phyloP scores from a whole-genome alignment of 2,797 vertebrate species.

The Enoplosus armatus region DNA sequence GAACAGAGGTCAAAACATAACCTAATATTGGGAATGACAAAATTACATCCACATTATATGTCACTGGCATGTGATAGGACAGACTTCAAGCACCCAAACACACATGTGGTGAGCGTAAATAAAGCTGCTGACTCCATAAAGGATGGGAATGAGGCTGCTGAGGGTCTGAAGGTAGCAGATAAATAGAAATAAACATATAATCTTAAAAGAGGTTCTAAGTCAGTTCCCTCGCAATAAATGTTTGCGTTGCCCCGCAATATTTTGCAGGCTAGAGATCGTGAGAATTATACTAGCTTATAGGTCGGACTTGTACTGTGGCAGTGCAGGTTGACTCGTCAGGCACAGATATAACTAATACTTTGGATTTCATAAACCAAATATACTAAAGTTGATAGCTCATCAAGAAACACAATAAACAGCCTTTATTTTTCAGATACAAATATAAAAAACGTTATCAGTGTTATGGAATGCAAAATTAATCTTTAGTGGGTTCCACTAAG shows the following conservation, averaged over 20 bases:
- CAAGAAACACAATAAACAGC: slow-evolving; percentile 19
- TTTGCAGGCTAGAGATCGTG: too few relatives aligned
- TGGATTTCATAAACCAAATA: background rate
- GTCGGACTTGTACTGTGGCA: background rate
- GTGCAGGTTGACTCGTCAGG: background rate
- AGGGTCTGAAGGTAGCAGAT: background rate
- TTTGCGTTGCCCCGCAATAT: too few relatives aligned
- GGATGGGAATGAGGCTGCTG: background rate
- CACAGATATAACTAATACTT: background rate
- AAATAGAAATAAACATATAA: too few relatives aligned
- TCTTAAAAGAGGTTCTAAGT: too few relatives aligned
- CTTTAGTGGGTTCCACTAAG: background rate
- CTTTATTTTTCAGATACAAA: slow-evolving; percentile 60
- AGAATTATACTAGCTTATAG: background rate
- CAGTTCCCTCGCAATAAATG: too few relatives aligned
- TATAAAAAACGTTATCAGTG: slow-evolving; percentile 49
- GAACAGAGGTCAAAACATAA: background rate
- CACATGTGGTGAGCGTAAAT: background rate
- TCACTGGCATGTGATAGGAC: background rate
- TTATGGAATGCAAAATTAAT: slow-evolving; percentile 53
- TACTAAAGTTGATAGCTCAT: background rate
- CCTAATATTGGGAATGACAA: background rate
- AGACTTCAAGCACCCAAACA: background rate
- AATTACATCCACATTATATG: background rate
- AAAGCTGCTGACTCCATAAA: background rate